phyloP scores from a whole-genome alignment of 2,113 vertebrate genomes.

The Oryzias celebensis region DNA sequence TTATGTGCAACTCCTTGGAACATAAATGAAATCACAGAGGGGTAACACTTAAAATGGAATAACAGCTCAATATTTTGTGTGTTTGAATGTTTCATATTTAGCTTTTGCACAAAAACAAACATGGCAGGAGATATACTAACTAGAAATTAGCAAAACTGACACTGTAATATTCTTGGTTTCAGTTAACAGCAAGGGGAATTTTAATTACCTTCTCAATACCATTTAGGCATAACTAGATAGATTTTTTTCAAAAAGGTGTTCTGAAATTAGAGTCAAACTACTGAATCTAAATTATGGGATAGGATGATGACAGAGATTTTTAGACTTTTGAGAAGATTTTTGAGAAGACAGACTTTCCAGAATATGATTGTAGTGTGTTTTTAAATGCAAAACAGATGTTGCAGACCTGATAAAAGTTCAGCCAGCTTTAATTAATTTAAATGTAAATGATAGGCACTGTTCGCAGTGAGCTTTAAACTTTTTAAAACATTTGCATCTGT shows the following conservation, averaged over 20 bases:
- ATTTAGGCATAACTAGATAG: slow-evolving; percentile 4
- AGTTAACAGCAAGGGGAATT: slow-evolving; percentile 1
- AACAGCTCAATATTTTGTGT: slow-evolving; percentile 27
- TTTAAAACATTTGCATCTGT: too few species aligned
- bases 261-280: background rate
- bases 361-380: too few species aligned
- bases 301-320: background rate
- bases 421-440: too few species aligned
- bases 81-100: slow-evolving; percentile 21
- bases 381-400: too few species aligned
- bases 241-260: slow-evolving; percentile 9
- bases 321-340: background rate
- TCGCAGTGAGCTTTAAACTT: too few species aligned
- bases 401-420: too few species aligned
- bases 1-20: slow-evolving; percentile 1
- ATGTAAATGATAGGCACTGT: too few species aligned
- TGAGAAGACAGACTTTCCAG: background rate
- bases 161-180: slow-evolving; percentile 16
- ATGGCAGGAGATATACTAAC: slow-evolving; percentile 11
- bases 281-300: slow-evolving; percentile 11
- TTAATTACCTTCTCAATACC: background rate
- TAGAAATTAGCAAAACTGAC: slow-evolving; percentile 24
- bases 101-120: slow-evolving; percentile 14
- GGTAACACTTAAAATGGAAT: slow-evolving; percentile 13
- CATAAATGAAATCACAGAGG: slow-evolving; percentile 3